Percentiles rank a stretch among this genome's conserved stretches.
These are phyloP conservation scores for Listronotus oregonensis DNA, from an alignment of 1,140 invertebrate species.

Conservation along the genomic window DNA sequence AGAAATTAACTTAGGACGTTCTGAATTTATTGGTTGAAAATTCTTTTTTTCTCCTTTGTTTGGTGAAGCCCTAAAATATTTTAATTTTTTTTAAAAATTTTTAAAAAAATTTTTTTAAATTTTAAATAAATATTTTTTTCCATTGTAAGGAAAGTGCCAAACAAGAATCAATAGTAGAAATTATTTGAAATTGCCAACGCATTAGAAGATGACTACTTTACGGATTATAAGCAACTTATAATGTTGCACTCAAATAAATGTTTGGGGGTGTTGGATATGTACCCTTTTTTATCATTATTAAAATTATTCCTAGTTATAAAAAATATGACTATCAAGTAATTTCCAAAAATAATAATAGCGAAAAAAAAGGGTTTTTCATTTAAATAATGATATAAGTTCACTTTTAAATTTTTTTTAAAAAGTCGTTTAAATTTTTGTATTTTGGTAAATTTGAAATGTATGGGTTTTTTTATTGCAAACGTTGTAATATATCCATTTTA, in stretches of 20 bases:
- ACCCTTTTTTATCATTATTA: too few relatives aligned
- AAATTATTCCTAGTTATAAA: too few relatives aligned
- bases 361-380: too few relatives aligned
- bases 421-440: too few relatives aligned
- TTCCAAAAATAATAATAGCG: too few relatives aligned
- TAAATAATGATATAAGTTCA: too few relatives aligned
- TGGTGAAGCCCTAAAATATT: constrained; percentile 44
- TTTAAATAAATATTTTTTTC: neutral
- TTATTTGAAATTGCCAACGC: constrained; percentile 67
- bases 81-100: constrained; percentile 46
- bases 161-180: constrained; percentile 60
- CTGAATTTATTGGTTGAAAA: constrained; percentile 48
- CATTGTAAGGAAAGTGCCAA: constrained; percentile 57
- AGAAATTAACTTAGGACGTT: constrained; percentile 40
- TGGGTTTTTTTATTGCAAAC: too few relatives aligned
- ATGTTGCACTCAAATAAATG: constrained; percentile 43
- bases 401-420: too few relatives aligned
- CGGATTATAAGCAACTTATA: constrained; percentile 67
- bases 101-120: too few relatives aligned
- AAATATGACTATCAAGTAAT: too few relatives aligned
- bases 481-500: too few relatives aligned
- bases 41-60: constrained; percentile 41
- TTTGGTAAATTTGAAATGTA: too few relatives aligned
- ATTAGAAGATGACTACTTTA: constrained; percentile 69
- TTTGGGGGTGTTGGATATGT: constrained; percentile 45